These are phyloP conservation scores for Amblyornis subalaris DNA, from an alignment of 2,113 vertebrate genomes.

Conservation along the genomic window DNA sequence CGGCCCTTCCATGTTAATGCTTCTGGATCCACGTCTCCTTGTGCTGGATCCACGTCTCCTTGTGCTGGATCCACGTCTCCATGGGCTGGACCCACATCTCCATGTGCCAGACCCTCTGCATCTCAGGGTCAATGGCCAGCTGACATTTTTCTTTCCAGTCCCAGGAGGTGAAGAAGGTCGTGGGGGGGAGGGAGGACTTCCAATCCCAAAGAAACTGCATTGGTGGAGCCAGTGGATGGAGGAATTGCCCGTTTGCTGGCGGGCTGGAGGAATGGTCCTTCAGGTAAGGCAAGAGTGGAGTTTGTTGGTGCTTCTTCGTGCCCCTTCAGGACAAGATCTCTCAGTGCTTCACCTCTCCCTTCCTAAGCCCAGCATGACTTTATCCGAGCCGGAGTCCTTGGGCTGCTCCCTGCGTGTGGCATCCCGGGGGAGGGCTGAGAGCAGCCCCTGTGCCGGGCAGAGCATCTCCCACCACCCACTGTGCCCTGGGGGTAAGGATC, in stretches of 20 bases:
- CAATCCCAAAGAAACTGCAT: fast-evolving
- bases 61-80: fast-evolving
- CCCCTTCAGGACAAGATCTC: background rate
- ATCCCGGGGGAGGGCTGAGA: background rate
- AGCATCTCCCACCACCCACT: background rate
- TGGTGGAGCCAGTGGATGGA: background rate
- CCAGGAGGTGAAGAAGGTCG: background rate
- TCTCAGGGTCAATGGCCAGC: background rate
- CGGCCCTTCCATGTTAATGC: fast-evolving
- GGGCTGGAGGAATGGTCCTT: background rate
- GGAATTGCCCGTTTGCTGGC: fast-evolving
- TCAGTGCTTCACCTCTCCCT: background rate
- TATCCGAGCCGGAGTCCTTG: background rate
- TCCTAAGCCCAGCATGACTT: background rate
- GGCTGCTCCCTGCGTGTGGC: background rate
- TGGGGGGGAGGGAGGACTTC: background rate
- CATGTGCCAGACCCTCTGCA: background rate
- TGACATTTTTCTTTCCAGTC: background rate
- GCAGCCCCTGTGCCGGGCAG: background rate
- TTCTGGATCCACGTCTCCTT: background rate
- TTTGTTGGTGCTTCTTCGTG: fast-evolving
- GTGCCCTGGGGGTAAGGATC: background rate
- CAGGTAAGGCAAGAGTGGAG: background rate
- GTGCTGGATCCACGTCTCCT: background rate
- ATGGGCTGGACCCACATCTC: fast-evolving